Evolutionary conservation across 2,113 vertebrate species (phyloP), one percentile per base, ranked within the genome.

Genomic region (Sigmodon hispidus): DNA sequence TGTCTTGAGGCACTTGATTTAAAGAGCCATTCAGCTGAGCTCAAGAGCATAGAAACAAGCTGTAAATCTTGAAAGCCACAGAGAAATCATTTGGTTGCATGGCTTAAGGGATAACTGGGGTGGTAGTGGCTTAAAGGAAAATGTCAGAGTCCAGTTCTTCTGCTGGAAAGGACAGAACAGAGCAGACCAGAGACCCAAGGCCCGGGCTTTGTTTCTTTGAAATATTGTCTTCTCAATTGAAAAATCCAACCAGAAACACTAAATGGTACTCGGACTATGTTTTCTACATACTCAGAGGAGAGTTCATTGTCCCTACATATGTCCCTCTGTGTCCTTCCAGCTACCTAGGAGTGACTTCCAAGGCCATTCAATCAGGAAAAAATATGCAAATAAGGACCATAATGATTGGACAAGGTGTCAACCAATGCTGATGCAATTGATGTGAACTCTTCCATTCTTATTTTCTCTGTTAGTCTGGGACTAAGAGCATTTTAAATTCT

Each of bases 21-120:
- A 90, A 92, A 76, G 52, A 91, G 86, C 21, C 40, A 65, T 70
- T 79, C 50, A n/a, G 24, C 26, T 70, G 4, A 45, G 22, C n/a
- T 94, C 52, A 73, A 88, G n/a, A 92, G 72, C 63, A 88, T 0
- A 79, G 77, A 94, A 90, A 94, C 43, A 75, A 73, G 59, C 31
- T 88, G 11, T 29, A 88, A 72, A 79, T 87, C 61, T 79, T 11
- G 31, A 90, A 83, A 50, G 45, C 29, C 59, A 57, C 50, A 79
- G 43, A 80, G 95, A 90, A 96, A 89, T 80, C 45, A 40, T 72
- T 31, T 92, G 13, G 65, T 40, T 55, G 29, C 45, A 36, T 17
- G 22, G 43, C 59, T 36, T 4, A 29, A 45, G 69, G n/a, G 34
- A 21, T 89, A 79, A 55, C 13, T 0, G 3, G 40, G 59, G 31